Evolutionary conservation across 2,888 invertebrate genomes (phyloP).

Genomic region (Melieria crassipennis): DNA sequence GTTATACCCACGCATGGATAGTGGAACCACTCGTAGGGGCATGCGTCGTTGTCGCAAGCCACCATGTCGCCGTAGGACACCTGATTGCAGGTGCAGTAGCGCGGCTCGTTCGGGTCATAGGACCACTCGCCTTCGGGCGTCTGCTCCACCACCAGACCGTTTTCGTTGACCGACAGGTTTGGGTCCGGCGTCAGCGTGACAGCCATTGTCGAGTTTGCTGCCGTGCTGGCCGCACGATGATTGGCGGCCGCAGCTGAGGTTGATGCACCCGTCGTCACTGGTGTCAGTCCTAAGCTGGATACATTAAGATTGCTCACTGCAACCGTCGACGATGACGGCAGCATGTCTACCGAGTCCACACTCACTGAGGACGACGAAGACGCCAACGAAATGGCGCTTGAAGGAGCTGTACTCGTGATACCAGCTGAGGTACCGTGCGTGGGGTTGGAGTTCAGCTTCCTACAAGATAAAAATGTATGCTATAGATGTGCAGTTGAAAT

Average conservation of each 20-base stretch:
- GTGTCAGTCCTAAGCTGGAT: slow-evolving; percentile 19
- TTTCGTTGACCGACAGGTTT: slow-evolving; percentile 54
- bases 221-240: slow-evolving; percentile 48
- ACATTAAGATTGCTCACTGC: slow-evolving; percentile 8
- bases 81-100: slow-evolving; percentile 96
- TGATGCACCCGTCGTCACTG: slow-evolving; percentile 37
- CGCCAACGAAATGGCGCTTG: slow-evolving; percentile 58
- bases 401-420: slow-evolving; percentile 37
- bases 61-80: slow-evolving; percentile 99
- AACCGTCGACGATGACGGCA: slow-evolving; percentile 42
- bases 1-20: slow-evolving; percentile 97
- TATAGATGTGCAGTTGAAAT: slow-evolving; percentile 26
- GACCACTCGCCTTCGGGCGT: slow-evolving; percentile 83
- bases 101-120: slow-evolving; percentile 95
- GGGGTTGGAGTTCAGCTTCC: slow-evolving; percentile 52
- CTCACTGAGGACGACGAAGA: slow-evolving; percentile 59
- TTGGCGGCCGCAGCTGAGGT: slow-evolving; percentile 41
- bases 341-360: slow-evolving; percentile 55
- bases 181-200: slow-evolving; percentile 49
- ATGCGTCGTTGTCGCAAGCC: slow-evolving; percentile 97
- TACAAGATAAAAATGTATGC: slow-evolving; percentile 39
- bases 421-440: slow-evolving; percentile 43
- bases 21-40: slow-evolving; percentile 99
- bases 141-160: slow-evolving; percentile 62
- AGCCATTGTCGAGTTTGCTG: slow-evolving; percentile 38